Evolutionary conservation across 1,140 invertebrate genomes (phyloP).

Genomic region (Antheraea mylitta): DNA sequence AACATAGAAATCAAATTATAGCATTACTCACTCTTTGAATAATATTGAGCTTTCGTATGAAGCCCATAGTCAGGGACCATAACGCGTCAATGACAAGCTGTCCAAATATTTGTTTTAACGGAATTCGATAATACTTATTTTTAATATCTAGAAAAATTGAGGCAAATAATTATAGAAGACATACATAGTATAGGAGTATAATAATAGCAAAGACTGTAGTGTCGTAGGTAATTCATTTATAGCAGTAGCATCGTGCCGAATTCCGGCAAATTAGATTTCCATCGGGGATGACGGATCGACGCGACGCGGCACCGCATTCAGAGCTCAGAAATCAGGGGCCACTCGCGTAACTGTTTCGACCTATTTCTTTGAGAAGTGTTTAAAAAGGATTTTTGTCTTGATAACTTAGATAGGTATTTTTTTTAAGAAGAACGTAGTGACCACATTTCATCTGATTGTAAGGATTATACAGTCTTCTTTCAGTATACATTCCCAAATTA

Average conservation of each 20-base stretch:
- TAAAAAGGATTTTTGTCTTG: not conserved
- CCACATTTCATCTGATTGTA: too few relatives aligned
- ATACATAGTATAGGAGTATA: conserved; percentile 13
- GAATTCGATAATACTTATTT: too few relatives aligned
- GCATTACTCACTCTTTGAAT: too few relatives aligned
- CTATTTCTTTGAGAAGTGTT: not conserved
- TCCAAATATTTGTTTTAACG: too few relatives aligned
- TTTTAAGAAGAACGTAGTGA: too few relatives aligned
- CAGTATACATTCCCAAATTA: too few relatives aligned
- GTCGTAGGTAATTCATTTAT: conserved; percentile 63
- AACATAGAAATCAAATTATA: too few relatives aligned
- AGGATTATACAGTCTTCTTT: too few relatives aligned
- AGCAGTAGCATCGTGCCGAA: conserved; percentile 46
- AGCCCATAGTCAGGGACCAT: too few relatives aligned
- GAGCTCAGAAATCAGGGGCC: conserved; percentile 37
- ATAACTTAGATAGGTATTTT: too few relatives aligned
- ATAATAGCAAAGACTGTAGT: conserved; percentile 25
- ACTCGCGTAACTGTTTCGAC: not conserved
- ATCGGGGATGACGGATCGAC: conserved; percentile 61
- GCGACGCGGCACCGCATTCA: conserved; percentile 25
- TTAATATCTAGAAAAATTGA: not conserved
- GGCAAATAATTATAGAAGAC: conserved; percentile 25
- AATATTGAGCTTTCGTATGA: too few relatives aligned
- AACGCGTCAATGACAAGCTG: too few relatives aligned
- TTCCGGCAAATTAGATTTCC: conserved; percentile 65